Conservation (phyloP, 2,113 vertebrate species). For the Zosterops borbonicus region DNA sequence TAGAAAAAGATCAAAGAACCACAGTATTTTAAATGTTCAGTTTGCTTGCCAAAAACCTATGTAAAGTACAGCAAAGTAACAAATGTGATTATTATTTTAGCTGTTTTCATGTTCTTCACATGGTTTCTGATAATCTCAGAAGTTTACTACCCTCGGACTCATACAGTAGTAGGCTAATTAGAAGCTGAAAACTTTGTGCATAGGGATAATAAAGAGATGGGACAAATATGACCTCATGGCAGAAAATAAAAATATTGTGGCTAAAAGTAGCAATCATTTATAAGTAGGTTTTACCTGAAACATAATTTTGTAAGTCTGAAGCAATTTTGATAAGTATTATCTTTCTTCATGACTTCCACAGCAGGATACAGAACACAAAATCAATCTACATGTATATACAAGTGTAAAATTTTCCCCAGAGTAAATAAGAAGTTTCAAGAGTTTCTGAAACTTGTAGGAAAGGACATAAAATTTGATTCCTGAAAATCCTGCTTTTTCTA, state of each 20-base stretch:
- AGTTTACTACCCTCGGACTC: not conserved
- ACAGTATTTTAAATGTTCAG: not conserved
- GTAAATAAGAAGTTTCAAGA: not conserved
- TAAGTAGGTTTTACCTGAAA: not conserved
- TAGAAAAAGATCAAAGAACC: not conserved
- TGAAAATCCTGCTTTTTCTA: not conserved
- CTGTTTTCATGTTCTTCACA: not conserved
- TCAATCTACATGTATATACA: not conserved
- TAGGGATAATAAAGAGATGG: not conserved
- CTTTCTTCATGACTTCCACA: not conserved
- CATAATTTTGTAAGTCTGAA: not conserved
- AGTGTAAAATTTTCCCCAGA: not conserved
- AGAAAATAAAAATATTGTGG: not conserved
- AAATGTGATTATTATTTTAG: not conserved
- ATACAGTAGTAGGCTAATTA: not conserved
- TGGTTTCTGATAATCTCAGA: not conserved
- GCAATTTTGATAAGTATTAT: fast-evolving
- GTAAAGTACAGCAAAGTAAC: not conserved
- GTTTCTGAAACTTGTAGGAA: not conserved
- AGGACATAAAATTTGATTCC: not conserved
- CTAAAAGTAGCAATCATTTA: not conserved
- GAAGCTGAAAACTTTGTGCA: not conserved
- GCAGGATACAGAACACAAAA: not conserved
- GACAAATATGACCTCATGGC: not conserved
- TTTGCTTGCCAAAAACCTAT: not conserved